Evolutionary conservation across 2,888 invertebrate species (phyloP), one percentile per base, ranked within the genome.

Genomic region (Diaphora mendica): DNA sequence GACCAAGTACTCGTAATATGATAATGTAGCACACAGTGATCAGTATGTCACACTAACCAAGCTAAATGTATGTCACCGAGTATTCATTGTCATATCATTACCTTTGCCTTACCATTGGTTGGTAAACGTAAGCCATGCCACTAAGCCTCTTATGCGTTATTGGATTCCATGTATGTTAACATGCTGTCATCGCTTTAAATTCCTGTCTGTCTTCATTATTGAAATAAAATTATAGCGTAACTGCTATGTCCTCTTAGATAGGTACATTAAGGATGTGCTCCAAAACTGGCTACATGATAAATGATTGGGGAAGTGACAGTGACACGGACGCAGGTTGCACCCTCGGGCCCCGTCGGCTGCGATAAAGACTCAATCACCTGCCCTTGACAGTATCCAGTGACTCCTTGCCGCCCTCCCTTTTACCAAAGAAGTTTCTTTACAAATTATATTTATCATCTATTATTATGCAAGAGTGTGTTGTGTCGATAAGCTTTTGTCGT

Each of bases 331-430:
- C 86, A 87, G 87, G 88, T 88, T 89, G 91, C 91, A 89, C 91
- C 91, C 92, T 82, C 86, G 88, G 85, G 87, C 80, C 82, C 80
- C 82, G 84, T 82, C 86, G 82, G 76, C 80, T 75, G 84, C 88
- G 91, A 92, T 92, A 93, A 92, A 90, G 91, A 89, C 92, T 91
- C 92, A 91, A 93, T 93, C 92, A 91, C 91, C 91, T 92, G 92
- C 86, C 88, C 86, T 86, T 89, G 91, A 91, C 93, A 91, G 90
- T 81, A 78, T 70, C 80, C 82, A 82, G 84, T 85, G 87, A 88
- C 88, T 88, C 85, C 80, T 78, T 79, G 81, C 83, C 82, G 79
- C 86, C 87, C 86, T 81, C 73, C 76, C 82, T 84, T 85, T 81
- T 87, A 87, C 87, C 84, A 82, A 87, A 84, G 82, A 87, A 86